These are phyloP conservation scores for Ectemnius continuus DNA, from an alignment of 2,888 invertebrate genomes.

Conservation along the genomic window DNA sequence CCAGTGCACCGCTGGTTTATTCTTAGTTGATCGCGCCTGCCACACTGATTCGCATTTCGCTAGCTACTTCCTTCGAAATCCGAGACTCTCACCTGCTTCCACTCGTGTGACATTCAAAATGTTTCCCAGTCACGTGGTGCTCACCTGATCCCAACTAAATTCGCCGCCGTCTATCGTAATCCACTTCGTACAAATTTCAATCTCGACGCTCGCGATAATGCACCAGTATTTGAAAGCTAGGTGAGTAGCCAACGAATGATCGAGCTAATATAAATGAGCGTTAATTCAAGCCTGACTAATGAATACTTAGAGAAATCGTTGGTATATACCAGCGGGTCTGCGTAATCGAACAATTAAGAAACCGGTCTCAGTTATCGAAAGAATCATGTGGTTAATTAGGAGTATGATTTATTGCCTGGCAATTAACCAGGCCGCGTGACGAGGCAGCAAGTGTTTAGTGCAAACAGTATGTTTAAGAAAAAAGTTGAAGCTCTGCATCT, in stretches of 20 bases:
- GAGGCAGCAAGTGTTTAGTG: background rate
- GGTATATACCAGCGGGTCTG: too few species aligned
- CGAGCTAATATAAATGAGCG: too few species aligned
- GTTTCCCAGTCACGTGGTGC: too few species aligned
- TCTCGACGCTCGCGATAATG: conserved; percentile 31
- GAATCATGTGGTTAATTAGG: background rate
- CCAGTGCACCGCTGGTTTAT: conserved; percentile 37
- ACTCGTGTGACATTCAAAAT: background rate
- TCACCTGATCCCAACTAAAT: too few species aligned
- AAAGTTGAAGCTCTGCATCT: too few species aligned
- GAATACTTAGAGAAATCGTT: too few species aligned
- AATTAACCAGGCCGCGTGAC: background rate
- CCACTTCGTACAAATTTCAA: too few species aligned
- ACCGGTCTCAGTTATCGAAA: too few species aligned
- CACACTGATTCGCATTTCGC: conserved; percentile 34
- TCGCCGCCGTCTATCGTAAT: too few species aligned
- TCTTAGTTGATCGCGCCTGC: conserved; percentile 18
- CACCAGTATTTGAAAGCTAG: conserved; percentile 56
- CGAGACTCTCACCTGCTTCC: conserved; percentile 14
- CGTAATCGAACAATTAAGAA: too few species aligned
- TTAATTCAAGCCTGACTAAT: too few species aligned
- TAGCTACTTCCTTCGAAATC: conserved; percentile 11
- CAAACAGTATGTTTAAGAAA: too few species aligned
- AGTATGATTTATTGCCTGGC: background rate
- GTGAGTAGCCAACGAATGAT: conserved; percentile 42